Percentiles rank a stretch among this genome's conserved stretches.
Evolutionary conservation across 2,888 invertebrate genomes (phyloP).

Genomic region (Xestobium rufovillosum): DNA sequence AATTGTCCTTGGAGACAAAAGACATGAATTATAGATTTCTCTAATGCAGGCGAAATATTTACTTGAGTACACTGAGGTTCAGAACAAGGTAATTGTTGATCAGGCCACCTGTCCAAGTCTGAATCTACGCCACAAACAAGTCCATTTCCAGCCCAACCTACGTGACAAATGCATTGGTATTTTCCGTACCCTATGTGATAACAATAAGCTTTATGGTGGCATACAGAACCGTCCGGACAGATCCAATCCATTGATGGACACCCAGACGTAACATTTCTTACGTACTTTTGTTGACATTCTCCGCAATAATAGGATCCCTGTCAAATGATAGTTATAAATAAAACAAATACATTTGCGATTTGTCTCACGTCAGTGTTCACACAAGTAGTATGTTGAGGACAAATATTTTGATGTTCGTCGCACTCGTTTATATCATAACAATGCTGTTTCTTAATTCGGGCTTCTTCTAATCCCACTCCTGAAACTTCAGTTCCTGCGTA

Average conservation of each 20-base stretch:
- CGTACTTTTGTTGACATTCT: constrained; percentile 66
- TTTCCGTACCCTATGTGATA: constrained; percentile 36
- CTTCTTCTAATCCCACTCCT: constrained; percentile 67
- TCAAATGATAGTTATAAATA: too few species aligned
- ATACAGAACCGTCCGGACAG: constrained; percentile 69
- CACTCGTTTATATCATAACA: constrained; percentile 90
- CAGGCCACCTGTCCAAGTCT: constrained; percentile 88
- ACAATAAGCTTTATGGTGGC: constrained; percentile 77
- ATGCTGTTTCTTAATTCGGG: constrained; percentile 57
- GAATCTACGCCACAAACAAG: constrained; percentile 73
- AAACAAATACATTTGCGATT: too few species aligned
- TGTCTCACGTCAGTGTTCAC: constrained; percentile 76
- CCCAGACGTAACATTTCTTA: constrained; percentile 74
- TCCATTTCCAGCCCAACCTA: constrained; percentile 92
- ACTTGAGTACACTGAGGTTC: constrained; percentile 65
- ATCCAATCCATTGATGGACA: constrained; percentile 61
- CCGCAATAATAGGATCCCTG: constrained; percentile 88
- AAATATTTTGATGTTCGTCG: constrained; percentile 40
- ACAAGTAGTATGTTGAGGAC: constrained; percentile 72
- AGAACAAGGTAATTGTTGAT: constrained; percentile 63
- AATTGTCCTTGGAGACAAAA: too few species aligned
- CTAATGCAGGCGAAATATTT: too few species aligned
- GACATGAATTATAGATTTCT: too few species aligned
- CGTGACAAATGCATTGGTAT: constrained; percentile 57
- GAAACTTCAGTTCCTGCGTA: constrained; percentile 61